Conservation (phyloP, 2,888 invertebrate species). For the Ochropacha duplaris region DNA sequence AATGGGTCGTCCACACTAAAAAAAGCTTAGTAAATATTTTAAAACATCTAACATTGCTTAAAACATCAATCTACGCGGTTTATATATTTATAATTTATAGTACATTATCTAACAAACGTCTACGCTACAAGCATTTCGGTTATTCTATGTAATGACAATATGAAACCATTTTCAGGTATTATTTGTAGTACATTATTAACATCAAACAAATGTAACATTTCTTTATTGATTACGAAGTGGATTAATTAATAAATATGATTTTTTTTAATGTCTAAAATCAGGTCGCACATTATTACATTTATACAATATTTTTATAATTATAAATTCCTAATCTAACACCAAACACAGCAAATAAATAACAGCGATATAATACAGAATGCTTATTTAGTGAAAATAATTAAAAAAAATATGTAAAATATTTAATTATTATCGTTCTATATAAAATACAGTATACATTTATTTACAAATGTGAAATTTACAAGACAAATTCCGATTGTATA, state of each 20-base stretch:
- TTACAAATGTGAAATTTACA: slow-evolving; percentile 36
- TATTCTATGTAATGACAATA: not conserved
- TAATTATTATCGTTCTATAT: slow-evolving; percentile 20
- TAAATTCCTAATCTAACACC: slow-evolving; percentile 62
- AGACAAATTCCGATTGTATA: slow-evolving; percentile 40
- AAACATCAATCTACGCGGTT: slow-evolving; percentile 51
- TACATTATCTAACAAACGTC: slow-evolving; percentile 43
- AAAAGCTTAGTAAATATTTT: slow-evolving; percentile 50
- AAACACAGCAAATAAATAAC: slow-evolving; percentile 71
- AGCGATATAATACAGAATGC: slow-evolving; percentile 60
- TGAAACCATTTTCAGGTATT: slow-evolving; percentile 8
- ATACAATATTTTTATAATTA: slow-evolving; percentile 21
- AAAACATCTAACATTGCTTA: slow-evolving; percentile 61
- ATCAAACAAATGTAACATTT: not conserved
- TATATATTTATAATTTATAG: slow-evolving; percentile 34
- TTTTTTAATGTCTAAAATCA: slow-evolving; percentile 49
- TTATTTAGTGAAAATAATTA: slow-evolving; percentile 39
- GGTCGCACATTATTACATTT: slow-evolving; percentile 53
- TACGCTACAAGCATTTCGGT: slow-evolving; percentile 43
- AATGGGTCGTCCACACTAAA: slow-evolving; percentile 42
- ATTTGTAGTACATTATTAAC: not conserved
- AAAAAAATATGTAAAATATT: slow-evolving; percentile 12
- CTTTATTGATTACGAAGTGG: not conserved
- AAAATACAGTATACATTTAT: slow-evolving; percentile 18
- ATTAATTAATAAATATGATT: not conserved